Conservation (phyloP, 2,113 vertebrate species). For the Phylloscopus trochiloides region DNA sequence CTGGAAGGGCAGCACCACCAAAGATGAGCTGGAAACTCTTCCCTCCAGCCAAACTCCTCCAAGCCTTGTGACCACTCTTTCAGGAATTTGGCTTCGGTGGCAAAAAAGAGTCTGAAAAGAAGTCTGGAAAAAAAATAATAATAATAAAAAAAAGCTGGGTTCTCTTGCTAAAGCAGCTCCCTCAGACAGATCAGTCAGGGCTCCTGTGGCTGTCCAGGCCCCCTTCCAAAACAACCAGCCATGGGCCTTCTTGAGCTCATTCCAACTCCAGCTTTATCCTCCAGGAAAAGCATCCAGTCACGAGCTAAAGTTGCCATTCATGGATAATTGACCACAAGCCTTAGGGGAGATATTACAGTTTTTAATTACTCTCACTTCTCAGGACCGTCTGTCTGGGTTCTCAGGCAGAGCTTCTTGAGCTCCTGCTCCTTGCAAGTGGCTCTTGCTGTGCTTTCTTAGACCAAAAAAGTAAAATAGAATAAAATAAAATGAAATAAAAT, state of each 20-base stretch:
- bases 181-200: background rate
- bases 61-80: rapidly evolving
- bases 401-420: background rate
- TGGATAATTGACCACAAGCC: slow-evolving; percentile 31
- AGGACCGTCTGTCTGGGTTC: background rate
- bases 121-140: too few relatives aligned
- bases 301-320: background rate
- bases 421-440: background rate
- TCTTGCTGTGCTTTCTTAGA: background rate
- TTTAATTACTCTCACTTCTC: slow-evolving; percentile 35
- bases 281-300: background rate
- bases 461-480: background rate
- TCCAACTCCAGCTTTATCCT: background rate
- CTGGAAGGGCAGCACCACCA: background rate
- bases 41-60: background rate
- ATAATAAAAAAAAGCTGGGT: too few relatives aligned
- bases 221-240: slow-evolving; percentile 12
- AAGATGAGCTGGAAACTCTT: background rate
- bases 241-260: background rate
- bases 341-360: background rate
- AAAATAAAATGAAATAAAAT: too few relatives aligned
- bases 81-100: background rate
- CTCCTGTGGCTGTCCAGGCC: background rate
- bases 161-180: background rate
- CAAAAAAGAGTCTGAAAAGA: background rate